Base-by-base conservation (phyloP, 2,888 invertebrate species). In the Athalia circularis region DNA sequence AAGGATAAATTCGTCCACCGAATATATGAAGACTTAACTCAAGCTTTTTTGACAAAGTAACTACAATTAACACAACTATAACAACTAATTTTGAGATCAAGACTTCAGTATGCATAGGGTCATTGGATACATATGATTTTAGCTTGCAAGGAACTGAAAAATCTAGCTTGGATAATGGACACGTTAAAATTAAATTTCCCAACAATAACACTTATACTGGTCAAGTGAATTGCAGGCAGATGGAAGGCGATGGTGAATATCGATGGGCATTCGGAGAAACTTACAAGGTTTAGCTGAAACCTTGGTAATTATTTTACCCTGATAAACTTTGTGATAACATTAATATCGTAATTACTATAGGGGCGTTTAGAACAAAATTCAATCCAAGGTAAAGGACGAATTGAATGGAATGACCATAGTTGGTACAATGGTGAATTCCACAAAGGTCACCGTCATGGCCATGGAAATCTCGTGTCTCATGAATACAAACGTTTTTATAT, bases 121-220 rank as follows among this genome's bases (percentile, higher is more conserved):
- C 54, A 54, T 54, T n/a, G 54, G n/a, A 11, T 54, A 4, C 8
- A 54, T 8, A 54, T 29, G 29, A 29, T 29, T 54, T n/a, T 8
- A n/a, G 54, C 9, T n/a, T 54, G 54, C 54, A 54, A n/a, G n/a
- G 8, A 11, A 3, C 54, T 54, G 9, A n/a, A 29, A 29, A 68
- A 68, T 45, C 47, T 29, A 52, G 9, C 4, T n/a, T 7, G 5
- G 84, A 76, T 3, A 91, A 92, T 81, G 92, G 92, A 87, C 88
- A 88, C 79, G 93, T 91, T 9, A 84, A 91, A 74, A 92, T 94
- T 74, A 88, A 80, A 79, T 94, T 94, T 82, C 90, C 88, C 80
- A 94, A 93, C 86, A 93, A 92, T 9, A 93, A 94, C 84, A 76
- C 88, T 2, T 94, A 93, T 83, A 91, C 92, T 85, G 94, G 94